Base-by-base conservation (phyloP, 37 sponge, comb jelly and placozoan species). In the Cladorhizidae sp. region DNA sequence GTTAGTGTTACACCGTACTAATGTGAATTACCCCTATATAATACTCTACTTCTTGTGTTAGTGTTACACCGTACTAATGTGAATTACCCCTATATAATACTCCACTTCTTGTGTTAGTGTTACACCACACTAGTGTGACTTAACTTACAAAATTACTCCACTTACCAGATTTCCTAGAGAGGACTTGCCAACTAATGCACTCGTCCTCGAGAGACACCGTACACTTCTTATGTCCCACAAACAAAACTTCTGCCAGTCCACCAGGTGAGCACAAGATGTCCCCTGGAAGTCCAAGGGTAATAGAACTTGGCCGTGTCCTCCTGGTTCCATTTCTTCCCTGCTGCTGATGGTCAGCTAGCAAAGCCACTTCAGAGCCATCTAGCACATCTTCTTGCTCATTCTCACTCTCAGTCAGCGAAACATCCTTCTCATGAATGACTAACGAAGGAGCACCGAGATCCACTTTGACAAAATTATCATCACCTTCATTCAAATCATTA, bases 141-240 rank as follows among this genome's bases (percentile, higher is more conserved):
- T n/a, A n/a, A n/a, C n/a, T n/a, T n/a, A n/a, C n/a, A n/a, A 45
- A 12, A 45, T 45, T 45, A 45, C 35, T 35, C 33, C 49, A n/a
- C 70, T 57, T 42, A 84, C 82, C 35, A 42, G 33, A 29, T 55
- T 56, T 75, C 51, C 70, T 76, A 64, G 35, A 70, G 21, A 58
- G 49, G 20, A 23, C 61, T 22, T 23, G 20, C 85, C 85, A 85
- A 50, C 12, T 70, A 6, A 85, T 58, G 45, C 55, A n/a, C 22
- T 85, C 85, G 20, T 85, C 85, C 70, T 77, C 78, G 20, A 85
- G 63, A 17, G 49, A 67, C 71, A 85, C 85, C 21, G 51, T 31
- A 45, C 72, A 85, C 41, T n/a, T 26, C 70, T 54, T 80, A 7
- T 81, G 81, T 11, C 31, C 55, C 28, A 87, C 70, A 54, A 23